These are phyloP conservation scores for Strigamia maritima DNA, from an alignment of 2,888 invertebrate genomes.

Conservation along the genomic window DNA sequence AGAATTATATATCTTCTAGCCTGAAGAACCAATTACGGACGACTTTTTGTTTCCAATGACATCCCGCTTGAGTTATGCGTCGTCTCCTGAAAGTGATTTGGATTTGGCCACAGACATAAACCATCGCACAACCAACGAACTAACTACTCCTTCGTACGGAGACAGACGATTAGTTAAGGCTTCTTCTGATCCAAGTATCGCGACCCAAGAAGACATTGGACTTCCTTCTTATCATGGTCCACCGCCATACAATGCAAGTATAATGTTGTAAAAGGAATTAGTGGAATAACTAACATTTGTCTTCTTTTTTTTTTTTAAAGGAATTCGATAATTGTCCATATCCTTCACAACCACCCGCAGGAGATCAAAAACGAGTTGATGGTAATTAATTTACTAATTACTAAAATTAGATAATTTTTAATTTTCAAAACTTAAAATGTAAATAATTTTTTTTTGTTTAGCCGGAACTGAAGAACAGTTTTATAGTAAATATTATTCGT, in stretches of 20 bases:
- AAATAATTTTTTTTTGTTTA: slow-evolving; percentile 4
- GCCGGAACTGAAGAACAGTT: slow-evolving; percentile 36
- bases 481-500: slow-evolving; percentile 35
- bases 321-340: slow-evolving; percentile 1
- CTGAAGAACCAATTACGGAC: slow-evolving; percentile 93
- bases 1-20: slow-evolving; percentile 61
- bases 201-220: slow-evolving; percentile 74
- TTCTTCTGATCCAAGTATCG: slow-evolving; percentile 91
- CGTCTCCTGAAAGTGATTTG: slow-evolving; percentile 92
- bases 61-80: slow-evolving; percentile 89
- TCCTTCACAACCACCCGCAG: background rate
- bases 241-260: slow-evolving; percentile 68
- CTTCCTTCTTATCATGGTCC: slow-evolving; percentile 57
- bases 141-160: slow-evolving; percentile 39
- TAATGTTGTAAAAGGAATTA: background rate
- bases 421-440: no score
- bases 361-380: background rate
- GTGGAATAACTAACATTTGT: background rate
- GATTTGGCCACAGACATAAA: slow-evolving; percentile 56
- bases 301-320: background rate
- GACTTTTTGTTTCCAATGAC: slow-evolving; percentile 99
- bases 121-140: slow-evolving; percentile 22
- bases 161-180: slow-evolving; percentile 64
- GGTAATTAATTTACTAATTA: background rate
- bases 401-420: no score